These are phyloP conservation scores for Stichodactyla helianthus DNA, from an alignment of 64 coral and sea anemone genomes.

Conservation along the genomic window DNA sequence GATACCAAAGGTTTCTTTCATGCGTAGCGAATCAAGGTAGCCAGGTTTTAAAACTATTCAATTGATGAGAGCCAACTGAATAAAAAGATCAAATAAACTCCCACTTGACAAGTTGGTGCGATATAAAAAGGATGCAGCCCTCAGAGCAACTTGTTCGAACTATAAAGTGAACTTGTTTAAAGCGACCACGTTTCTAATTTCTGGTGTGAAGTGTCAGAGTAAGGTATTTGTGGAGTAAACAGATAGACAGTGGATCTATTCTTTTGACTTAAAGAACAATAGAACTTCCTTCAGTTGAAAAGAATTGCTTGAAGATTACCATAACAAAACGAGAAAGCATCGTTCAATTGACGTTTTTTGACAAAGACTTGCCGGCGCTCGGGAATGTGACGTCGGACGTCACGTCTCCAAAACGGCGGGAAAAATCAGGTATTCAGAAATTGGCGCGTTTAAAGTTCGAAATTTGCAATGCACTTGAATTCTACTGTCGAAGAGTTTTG, in stretches of 20 bases:
- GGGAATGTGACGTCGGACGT: neutral
- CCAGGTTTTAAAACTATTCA: neutral
- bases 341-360: neutral
- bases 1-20: neutral
- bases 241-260: neutral
- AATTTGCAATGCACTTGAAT: constrained; percentile 2
- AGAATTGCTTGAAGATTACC: neutral
- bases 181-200: constrained; percentile 9
- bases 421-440: constrained; percentile 7
- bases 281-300: constrained; percentile 7
- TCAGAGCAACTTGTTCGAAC: neutral
- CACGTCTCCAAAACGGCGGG: neutral
- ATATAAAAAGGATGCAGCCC: neutral
- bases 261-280: constrained; percentile 11
- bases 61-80: neutral
- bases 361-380: neutral
- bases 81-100: neutral
- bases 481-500: neutral
- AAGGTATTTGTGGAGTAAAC: constrained; percentile 3
- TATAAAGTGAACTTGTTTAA: neutral
- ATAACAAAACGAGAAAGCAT: constrained; percentile 1
- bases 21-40: neutral
- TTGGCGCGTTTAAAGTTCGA: neutral
- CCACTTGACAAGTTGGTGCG: neutral
- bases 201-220: neutral